These are phyloP conservation scores for Drosophila burlai DNA, from an alignment of 1,140 invertebrate species.

Conservation along the genomic window DNA sequence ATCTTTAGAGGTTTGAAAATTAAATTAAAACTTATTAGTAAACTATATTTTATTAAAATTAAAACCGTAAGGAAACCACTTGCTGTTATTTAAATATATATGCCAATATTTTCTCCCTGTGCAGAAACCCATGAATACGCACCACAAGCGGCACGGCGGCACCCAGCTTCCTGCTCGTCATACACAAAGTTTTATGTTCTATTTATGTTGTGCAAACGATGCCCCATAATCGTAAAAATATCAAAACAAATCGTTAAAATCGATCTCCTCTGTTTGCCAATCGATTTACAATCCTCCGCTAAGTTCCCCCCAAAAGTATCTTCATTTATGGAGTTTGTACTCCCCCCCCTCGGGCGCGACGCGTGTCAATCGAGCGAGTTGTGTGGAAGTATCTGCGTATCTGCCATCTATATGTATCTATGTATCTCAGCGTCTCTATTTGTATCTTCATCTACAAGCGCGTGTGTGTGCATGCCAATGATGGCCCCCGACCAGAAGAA, in stretches of 20 bases:
- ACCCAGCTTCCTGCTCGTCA: conserved; percentile 43
- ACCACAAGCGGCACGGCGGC: conserved; percentile 9
- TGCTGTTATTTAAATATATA: not conserved
- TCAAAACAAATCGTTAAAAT: conserved; percentile 85
- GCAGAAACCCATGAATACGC: conserved; percentile 7
- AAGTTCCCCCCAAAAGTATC: conserved; percentile 32
- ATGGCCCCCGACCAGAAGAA: conserved; percentile 57
- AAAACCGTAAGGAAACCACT: not conserved
- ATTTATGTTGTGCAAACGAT: conserved; percentile 85
- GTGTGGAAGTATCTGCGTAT: conserved; percentile 41
- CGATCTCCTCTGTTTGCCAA: conserved; percentile 74
- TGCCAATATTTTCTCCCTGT: not conserved
- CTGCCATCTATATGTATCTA: conserved; percentile 16
- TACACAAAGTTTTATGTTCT: conserved; percentile 83
- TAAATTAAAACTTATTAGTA: not conserved
- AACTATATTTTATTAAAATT: not conserved
- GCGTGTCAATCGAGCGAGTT: conserved; percentile 76
- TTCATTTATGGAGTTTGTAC: conserved; percentile 60
- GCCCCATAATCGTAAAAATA: conserved; percentile 85
- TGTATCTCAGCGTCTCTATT: conserved; percentile 34
- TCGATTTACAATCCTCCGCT: conserved; percentile 57
- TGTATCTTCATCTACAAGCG: conserved; percentile 18
- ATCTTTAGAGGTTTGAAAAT: too few relatives aligned
- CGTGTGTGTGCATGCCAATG: conserved; percentile 41
- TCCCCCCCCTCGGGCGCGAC: conserved; percentile 26